Evolutionary conservation across 2,113 vertebrate species (phyloP).

Genomic region (Crocuta crocuta): DNA sequence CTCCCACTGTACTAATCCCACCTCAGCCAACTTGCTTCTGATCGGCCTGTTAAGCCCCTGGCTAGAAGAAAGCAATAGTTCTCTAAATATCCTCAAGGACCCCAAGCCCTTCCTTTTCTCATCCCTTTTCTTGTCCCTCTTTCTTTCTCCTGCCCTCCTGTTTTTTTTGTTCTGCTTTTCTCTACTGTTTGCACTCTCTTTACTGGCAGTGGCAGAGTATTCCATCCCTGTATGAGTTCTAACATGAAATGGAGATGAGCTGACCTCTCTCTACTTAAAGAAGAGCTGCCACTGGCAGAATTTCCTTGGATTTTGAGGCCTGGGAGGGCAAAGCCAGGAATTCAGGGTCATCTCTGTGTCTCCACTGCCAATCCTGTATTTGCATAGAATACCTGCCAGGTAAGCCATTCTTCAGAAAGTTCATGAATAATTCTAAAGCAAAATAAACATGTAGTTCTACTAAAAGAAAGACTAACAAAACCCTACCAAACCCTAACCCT

Average conservation of each 20-base stretch:
- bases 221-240: background rate
- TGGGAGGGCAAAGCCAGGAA: background rate
- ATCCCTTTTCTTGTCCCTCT: background rate
- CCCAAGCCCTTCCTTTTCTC: background rate
- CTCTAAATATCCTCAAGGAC: background rate
- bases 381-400: background rate
- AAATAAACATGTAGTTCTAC: background rate
- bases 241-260: background rate
- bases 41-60: background rate
- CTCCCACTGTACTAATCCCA: background rate
- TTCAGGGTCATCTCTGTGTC: background rate
- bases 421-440: background rate
- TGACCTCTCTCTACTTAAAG: background rate
- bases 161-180: background rate
- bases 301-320: background rate
- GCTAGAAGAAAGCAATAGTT: background rate
- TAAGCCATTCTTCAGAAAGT: background rate
- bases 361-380: background rate
- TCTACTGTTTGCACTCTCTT: background rate
- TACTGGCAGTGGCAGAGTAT: background rate
- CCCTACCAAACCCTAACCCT: background rate
- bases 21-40: background rate
- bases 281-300: background rate
- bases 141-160: background rate
- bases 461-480: background rate